Evolutionary conservation across 2,113 vertebrate genomes (phyloP).

Genomic region (Ammospiza nelsoni): DNA sequence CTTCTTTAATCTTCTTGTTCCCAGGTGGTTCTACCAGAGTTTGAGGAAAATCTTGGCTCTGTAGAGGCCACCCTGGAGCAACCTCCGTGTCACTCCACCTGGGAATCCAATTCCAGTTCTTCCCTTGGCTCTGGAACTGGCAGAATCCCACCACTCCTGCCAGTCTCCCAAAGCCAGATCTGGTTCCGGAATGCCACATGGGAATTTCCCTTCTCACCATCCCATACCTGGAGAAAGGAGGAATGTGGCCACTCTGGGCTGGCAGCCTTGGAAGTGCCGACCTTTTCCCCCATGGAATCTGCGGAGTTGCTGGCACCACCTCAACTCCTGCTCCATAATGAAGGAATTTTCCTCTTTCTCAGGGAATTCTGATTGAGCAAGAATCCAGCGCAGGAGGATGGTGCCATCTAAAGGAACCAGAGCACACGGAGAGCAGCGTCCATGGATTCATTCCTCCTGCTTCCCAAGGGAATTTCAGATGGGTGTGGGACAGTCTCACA

Average conservation of each 20-base stretch:
- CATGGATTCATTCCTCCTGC: background rate
- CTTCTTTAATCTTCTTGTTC: background rate
- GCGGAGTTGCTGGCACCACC: conserved; percentile 42
- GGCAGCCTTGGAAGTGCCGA: background rate
- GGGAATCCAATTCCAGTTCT: background rate
- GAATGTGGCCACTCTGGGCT: background rate
- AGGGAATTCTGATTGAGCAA: conserved; percentile 42
- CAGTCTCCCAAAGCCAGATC: background rate
- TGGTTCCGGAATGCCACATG: fast-evolving
- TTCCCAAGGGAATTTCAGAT: background rate
- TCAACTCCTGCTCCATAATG: conserved; percentile 55
- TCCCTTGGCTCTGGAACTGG: background rate
- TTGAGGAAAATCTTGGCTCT: background rate
- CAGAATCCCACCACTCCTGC: fast-evolving
- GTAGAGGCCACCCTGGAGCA: background rate
- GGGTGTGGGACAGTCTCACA: background rate
- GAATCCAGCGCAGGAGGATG: conserved; percentile 80
- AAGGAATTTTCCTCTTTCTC: conserved; percentile 76
- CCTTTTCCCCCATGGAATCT: background rate
- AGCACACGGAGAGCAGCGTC: background rate
- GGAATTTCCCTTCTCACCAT: background rate
- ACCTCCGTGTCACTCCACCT: background rate
- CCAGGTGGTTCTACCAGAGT: background rate
- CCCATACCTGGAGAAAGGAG: background rate
- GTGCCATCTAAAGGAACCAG: conserved; percentile 90